Evolutionary conservation across 2,888 invertebrate species (phyloP).

Genomic region (Panopea generosa): DNA sequence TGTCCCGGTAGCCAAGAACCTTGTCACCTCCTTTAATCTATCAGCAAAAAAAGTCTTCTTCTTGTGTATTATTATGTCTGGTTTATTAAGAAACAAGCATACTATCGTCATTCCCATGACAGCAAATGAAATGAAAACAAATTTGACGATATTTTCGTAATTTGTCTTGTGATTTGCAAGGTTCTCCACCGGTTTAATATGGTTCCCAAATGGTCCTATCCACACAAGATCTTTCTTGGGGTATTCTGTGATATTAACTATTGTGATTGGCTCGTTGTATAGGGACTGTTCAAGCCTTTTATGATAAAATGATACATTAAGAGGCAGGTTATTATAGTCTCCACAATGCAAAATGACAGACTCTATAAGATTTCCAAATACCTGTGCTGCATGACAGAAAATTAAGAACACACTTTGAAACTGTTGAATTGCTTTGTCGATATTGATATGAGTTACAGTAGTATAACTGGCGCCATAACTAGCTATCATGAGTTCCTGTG

Average conservation of each 20-base stretch:
- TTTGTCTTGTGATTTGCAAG: constrained; percentile 58
- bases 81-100: constrained; percentile 77
- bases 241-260: constrained; percentile 48
- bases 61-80: constrained; percentile 76
- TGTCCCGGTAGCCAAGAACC: constrained; percentile 68
- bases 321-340: constrained; percentile 42
- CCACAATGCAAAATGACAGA: constrained; percentile 73
- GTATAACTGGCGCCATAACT: constrained; percentile 78
- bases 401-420: constrained; percentile 79
- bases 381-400: constrained; percentile 79
- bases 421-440: constrained; percentile 74
- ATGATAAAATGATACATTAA: constrained; percentile 28
- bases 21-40: constrained; percentile 66
- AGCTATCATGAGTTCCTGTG: constrained; percentile 76
- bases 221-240: constrained; percentile 44
- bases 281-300: constrained; percentile 17
- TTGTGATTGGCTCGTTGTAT: constrained; percentile 36
- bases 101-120: constrained; percentile 76
- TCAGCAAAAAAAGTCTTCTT: constrained; percentile 67
- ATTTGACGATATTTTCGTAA: constrained; percentile 73
- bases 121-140: constrained; percentile 75
- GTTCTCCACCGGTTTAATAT: constrained; percentile 47
- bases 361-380: constrained; percentile 77
- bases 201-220: constrained; percentile 64
- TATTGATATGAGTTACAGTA: constrained; percentile 70